Base-by-base conservation (phyloP, 2,113 vertebrate genomes). In the Poeciliopsis prolifica region DNA sequence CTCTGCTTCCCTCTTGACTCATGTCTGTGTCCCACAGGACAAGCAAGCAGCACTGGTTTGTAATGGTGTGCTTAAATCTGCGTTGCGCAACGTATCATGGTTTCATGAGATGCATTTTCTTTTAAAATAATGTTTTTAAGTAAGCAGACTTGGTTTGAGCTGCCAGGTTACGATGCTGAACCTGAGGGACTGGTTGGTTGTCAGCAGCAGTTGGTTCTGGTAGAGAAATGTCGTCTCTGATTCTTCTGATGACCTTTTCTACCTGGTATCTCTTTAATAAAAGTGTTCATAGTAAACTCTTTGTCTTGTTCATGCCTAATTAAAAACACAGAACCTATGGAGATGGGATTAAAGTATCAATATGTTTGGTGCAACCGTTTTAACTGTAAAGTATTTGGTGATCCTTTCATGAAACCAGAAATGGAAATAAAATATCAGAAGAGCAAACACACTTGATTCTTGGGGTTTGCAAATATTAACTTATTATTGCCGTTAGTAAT, bases 241-340 rank as follows among this genome's bases (percentile, higher is more conserved):
- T 64, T 40, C 74, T 85, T 78, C 78, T 85, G 83, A 75, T 75
- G 74, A 80, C 81, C 77, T 87, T 88, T 92, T 88, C 85, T 89
- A 90, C 78, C 88, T 85, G 89, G 88, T 79, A 91, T 80, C 87
- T 84, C 90, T 92, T 91, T 91, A 92, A 92, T 92, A 92, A 92
- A 92, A 89, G 88, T 92, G 86, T 91, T 92, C 82, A 78, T 87
- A 90, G 84, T 74, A 83, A 80, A 78, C 60, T 22, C 3, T 0
- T 9, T 72, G 65, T 72, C 48, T 68, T 60, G 19, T 64, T 51
- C 9, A 22, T 81, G 73, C 40, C 67, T 85, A 5, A 72, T 82
- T 75, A 54, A 22, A 5, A 1, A 28, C 6, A n/a, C 8, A 64
- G 15, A 28, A 1, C 26, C 3, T 14, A 3, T 29, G 37, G 14